Evolutionary conservation across 2,888 invertebrate species (phyloP).

Genomic region (Geophilus truncorum): DNA sequence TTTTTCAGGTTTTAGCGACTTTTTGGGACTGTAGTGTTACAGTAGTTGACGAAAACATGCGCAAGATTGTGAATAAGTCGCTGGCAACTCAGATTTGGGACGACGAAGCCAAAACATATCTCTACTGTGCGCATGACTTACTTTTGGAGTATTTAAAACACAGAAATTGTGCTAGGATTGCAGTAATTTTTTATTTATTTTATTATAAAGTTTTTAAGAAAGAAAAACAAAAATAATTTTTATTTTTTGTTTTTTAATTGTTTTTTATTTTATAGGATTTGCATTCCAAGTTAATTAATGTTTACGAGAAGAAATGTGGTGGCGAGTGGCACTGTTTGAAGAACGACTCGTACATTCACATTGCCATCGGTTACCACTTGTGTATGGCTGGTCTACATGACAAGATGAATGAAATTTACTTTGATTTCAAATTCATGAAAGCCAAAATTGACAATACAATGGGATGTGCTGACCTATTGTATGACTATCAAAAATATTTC

Average conservation of each 20-base stretch:
- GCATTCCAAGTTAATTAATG: background rate
- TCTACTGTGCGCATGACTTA: background rate
- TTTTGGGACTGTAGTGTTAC: background rate
- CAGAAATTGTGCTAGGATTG: background rate
- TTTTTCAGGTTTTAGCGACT: background rate
- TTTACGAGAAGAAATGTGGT: background rate
- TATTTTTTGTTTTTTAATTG: background rate
- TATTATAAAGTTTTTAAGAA: background rate
- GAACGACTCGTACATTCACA: background rate
- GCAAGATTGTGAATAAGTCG: background rate
- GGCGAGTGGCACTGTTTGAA: background rate
- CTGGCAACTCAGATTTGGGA: background rate
- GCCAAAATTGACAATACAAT: background rate
- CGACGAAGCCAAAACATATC: background rate
- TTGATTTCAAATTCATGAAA: background rate
- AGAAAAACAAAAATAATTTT: background rate
- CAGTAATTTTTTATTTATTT: background rate
- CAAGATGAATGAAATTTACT: background rate
- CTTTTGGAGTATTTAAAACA: background rate
- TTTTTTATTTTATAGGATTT: background rate
- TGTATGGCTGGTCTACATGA: background rate
- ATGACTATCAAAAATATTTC: constrained; percentile 8
- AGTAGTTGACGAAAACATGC: background rate
- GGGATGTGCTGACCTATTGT: background rate
- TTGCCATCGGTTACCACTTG: background rate